phyloP scores from a whole-genome alignment of 2,113 vertebrate genomes.

The Ophthalmolycus amberensis region DNA sequence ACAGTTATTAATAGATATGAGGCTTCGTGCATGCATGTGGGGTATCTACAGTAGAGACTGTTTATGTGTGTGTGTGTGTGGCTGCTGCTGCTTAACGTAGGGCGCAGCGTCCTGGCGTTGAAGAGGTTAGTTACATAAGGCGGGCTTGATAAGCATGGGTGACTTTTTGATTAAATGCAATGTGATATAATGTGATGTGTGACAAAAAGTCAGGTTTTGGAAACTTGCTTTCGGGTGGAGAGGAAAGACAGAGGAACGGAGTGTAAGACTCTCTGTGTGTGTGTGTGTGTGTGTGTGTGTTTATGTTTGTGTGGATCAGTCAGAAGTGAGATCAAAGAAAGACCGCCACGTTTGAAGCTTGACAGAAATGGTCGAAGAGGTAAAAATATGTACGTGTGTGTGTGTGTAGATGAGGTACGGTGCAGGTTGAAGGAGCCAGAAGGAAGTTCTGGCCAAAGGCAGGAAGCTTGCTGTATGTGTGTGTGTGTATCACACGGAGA shows the following conservation, averaged over 20 bases:
- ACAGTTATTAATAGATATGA: conserved; percentile 11
- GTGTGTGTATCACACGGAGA: conserved; percentile 57
- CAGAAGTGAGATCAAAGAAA: conserved; percentile 24
- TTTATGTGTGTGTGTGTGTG: neutral
- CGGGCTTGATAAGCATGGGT: conserved; percentile 57
- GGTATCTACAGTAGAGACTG: conserved; percentile 1
- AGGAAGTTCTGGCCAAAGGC: conserved; percentile 29
- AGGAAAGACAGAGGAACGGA: neutral
- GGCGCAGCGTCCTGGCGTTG: conserved; percentile 34
- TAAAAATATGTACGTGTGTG: neutral
- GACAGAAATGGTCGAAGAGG: conserved; percentile 12
- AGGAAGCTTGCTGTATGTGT: conserved; percentile 9
- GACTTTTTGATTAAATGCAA: conserved; percentile 72
- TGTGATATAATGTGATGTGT: conserved; percentile 76
- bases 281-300: conserved; percentile 3
- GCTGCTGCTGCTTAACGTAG: conserved; percentile 25
- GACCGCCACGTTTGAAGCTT: neutral
- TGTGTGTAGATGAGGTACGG: conserved; percentile 12
- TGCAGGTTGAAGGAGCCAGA: conserved; percentile 32
- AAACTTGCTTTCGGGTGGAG: conserved; percentile 58
- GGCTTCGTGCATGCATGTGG: conserved; percentile 14
- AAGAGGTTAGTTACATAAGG: conserved; percentile 70
- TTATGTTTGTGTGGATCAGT: neutral
- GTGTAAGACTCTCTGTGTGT: conserved; percentile 9
- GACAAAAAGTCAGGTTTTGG: conserved; percentile 68